These are phyloP conservation scores for Vanessa tameamea DNA, from an alignment of 1,140 invertebrate species.

Conservation along the genomic window DNA sequence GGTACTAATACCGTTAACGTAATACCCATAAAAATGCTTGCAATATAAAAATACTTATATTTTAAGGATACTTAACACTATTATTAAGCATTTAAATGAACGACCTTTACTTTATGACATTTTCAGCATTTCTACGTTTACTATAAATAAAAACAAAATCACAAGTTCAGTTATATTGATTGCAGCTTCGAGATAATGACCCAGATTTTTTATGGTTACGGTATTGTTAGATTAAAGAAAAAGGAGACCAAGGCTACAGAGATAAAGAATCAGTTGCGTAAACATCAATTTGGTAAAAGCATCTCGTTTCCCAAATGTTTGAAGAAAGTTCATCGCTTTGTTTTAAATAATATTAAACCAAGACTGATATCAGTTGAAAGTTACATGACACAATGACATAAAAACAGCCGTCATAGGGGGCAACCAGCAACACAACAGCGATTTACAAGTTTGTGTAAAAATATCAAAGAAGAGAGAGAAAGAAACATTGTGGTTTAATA, in stretches of 20 bases:
- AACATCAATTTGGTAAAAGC: conserved; percentile 7
- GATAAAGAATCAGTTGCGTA: conserved; percentile 25
- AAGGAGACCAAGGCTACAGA: conserved; percentile 35
- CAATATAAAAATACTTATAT: no score
- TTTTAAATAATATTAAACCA: background rate
- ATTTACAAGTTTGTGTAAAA: background rate
- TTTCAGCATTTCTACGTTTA: no score
- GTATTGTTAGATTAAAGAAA: conserved; percentile 30
- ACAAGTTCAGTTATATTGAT: background rate
- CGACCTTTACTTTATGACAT: no score
- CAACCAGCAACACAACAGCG: background rate
- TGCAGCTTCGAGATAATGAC: conserved; percentile 2
- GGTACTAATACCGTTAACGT: no score
- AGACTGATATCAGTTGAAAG: background rate
- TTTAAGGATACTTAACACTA: no score
- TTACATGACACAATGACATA: background rate
- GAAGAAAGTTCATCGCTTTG: background rate
- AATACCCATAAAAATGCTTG: no score
- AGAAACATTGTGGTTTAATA: background rate
- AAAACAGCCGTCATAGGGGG: background rate
- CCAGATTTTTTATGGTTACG: conserved; percentile 16
- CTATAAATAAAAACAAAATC: no score
- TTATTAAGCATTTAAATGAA: no score
- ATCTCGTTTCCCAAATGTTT: background rate
- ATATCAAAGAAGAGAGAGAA: background rate